A percentile compares a stretch with the other conserved stretches of the same genome.
These are phyloP conservation scores for Antechinus flavipes DNA, from an alignment of 2,113 vertebrate genomes.

Conservation along the genomic window DNA sequence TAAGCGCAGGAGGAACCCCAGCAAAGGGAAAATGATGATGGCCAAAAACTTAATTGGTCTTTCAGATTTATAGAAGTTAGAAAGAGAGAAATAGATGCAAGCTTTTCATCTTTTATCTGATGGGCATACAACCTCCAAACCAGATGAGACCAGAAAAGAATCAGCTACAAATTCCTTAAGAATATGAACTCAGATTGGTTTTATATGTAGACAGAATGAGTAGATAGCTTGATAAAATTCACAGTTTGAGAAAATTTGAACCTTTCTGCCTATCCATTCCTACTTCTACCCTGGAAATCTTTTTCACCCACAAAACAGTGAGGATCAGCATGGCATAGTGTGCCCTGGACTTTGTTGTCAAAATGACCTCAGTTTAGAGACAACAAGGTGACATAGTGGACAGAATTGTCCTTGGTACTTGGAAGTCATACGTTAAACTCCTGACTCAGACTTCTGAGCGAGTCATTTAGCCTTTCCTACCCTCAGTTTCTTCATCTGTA, in stretches of 20 bases:
- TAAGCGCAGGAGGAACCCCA: background rate
- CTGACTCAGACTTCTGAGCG: background rate
- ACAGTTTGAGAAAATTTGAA: background rate
- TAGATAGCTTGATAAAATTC: background rate
- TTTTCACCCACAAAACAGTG: background rate
- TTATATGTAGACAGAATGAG: background rate
- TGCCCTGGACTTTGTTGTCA: background rate
- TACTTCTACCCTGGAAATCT: background rate
- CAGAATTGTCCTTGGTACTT: background rate
- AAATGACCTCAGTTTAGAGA: background rate
- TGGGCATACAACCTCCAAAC: background rate
- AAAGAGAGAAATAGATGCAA: background rate
- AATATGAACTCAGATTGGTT: background rate
- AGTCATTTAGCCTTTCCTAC: background rate
- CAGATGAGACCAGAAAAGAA: background rate
- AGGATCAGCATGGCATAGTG: background rate
- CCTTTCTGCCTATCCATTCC: background rate
- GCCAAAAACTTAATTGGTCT: constrained; percentile 6
- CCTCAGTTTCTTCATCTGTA: background rate
- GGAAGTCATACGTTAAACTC: background rate
- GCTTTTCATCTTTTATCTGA: background rate
- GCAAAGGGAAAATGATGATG: constrained; percentile 5
- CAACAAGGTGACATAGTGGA: background rate
- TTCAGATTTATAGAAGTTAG: background rate
- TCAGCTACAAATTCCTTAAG: background rate